Evolutionary conservation across 2,797 vertebrate species (phyloP), one percentile per base, ranked within the genome.

Genomic region (Esox masquinongy): DNA sequence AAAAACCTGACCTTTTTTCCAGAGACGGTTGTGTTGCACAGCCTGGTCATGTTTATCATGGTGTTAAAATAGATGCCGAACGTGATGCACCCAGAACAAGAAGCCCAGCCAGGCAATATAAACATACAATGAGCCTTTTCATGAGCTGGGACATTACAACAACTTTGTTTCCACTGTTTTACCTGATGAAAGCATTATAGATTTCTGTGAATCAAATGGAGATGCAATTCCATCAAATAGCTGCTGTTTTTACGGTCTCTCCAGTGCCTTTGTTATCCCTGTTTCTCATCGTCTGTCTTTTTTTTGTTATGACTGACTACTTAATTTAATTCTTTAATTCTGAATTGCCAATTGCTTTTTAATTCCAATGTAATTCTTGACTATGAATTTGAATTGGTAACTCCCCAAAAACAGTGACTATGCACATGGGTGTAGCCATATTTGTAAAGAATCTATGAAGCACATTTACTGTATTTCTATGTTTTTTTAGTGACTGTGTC

Each of bases 401-500:
- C 43, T 47, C 43, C 43, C 9, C 43, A 47, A 47, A 47, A 47
- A 47, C 43, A 47, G 43, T 11, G 6, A 47, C 2, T 14, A 11
- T 11, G 43, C 43, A 47, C 43, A 47, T 47, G 43, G 43, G 43
- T 47, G 9, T 47, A 8, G 43, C 43, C 12, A 5, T 47, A 47
- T 47, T 47, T 47, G 43, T 47, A 14, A 12, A 47, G 6, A 47
- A 6, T 47, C 1, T 47, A 1, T 14, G 7, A 47, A 47, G 12
- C 43, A 14, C 43, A 14, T 5, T 47, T 47, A 47, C 43, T 56
- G 3, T 43, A 72, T 73, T 1, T 78, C 19, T 79, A 19, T 53
- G 11, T 24, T 17, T 61, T 19, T 61, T 9, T 72, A 98, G 97
- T 34, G 85, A 95, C 61, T 95, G 93, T 84, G 51, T 78, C 22